phyloP scores from a whole-genome alignment of 1,140 invertebrate species.

The Eupristina koningsbergeri region DNA sequence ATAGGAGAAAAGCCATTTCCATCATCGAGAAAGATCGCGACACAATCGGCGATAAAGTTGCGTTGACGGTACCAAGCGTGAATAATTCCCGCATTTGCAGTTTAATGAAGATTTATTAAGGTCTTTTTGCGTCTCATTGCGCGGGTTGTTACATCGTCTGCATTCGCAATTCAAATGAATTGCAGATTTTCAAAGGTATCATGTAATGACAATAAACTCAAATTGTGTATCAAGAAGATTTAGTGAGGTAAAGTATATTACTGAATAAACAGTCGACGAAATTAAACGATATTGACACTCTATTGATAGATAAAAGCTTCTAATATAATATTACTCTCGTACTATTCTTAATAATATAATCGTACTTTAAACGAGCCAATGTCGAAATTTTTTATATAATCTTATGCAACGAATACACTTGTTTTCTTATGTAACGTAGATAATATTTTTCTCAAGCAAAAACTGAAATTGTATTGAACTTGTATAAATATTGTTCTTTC shows the following conservation, averaged over 20 bases:
- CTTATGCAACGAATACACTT: too few species aligned
- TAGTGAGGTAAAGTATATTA: not conserved
- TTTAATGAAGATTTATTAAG: conserved; percentile 43
- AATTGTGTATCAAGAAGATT: not conserved
- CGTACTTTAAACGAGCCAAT: too few species aligned
- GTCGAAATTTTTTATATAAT: too few species aligned
- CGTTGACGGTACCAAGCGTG: not conserved
- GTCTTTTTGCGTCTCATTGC: conserved; percentile 10
- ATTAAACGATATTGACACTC: too few species aligned
- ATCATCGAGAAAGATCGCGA: conserved; percentile 15
- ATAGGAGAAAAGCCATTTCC: conserved; percentile 8
- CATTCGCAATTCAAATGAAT: conserved; percentile 10
- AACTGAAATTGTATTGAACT: too few species aligned
- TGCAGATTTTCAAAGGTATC: not conserved
- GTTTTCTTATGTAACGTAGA: too few species aligned
- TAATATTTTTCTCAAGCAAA: too few species aligned
- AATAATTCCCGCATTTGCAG: not conserved
- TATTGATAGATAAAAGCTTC: too few species aligned
- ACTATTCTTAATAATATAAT: too few species aligned
- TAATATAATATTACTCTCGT: too few species aligned
- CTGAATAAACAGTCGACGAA: not conserved
- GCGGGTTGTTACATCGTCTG: not conserved
- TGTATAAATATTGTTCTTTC: too few species aligned
- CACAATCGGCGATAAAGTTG: not conserved
- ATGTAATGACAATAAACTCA: not conserved